A percentile compares a stretch with the other conserved stretches of the same genome.
These are phyloP conservation scores for Aporophyla nigra DNA, from an alignment of 2,888 invertebrate genomes.

Conservation along the genomic window DNA sequence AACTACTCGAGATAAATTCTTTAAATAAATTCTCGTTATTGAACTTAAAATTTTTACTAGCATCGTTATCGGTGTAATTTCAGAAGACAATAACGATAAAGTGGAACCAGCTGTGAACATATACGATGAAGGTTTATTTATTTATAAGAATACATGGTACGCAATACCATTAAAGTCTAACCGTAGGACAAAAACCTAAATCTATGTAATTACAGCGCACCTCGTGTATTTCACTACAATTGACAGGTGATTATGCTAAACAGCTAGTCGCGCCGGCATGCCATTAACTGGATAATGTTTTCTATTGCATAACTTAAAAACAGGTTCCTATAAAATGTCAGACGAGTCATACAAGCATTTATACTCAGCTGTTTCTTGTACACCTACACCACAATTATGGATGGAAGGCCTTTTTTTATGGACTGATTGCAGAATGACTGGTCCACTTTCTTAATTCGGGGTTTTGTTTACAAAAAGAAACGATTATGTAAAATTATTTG, in stretches of 20 bases:
- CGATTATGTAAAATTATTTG: slow-evolving; percentile 70
- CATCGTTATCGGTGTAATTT: slow-evolving; percentile 11
- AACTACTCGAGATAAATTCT: background rate
- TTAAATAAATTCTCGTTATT: slow-evolving; percentile 13
- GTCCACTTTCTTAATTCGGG: slow-evolving; percentile 75
- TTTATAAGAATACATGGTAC: slow-evolving; percentile 35
- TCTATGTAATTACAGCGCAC: slow-evolving; percentile 61
- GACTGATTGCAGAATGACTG: slow-evolving; percentile 76
- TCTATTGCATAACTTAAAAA: slow-evolving; percentile 87
- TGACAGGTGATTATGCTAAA: slow-evolving; percentile 85
- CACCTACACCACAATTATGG: slow-evolving; percentile 80
- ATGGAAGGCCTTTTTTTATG: slow-evolving; percentile 75
- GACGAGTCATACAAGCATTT: slow-evolving; percentile 78
- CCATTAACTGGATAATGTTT: slow-evolving; percentile 82
- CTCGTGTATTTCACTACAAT: slow-evolving; percentile 72
- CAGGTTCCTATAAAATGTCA: slow-evolving; percentile 86
- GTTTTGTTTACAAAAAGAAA: slow-evolving; percentile 72
- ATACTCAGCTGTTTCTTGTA: slow-evolving; percentile 82
- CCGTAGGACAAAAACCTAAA: slow-evolving; percentile 61
- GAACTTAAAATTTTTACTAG: slow-evolving; percentile 24
- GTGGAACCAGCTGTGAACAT: slow-evolving; percentile 48
- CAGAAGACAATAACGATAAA: slow-evolving; percentile 24
- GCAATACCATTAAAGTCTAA: slow-evolving; percentile 40
- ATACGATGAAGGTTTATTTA: slow-evolving; percentile 31
- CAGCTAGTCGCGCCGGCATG: slow-evolving; percentile 75